A percentile compares a stretch with the other conserved stretches of the same genome.
Evolutionary conservation across 92 coral and sea anemone genomes (phyloP).

Genomic region (Umimayanthus chanpuru): DNA sequence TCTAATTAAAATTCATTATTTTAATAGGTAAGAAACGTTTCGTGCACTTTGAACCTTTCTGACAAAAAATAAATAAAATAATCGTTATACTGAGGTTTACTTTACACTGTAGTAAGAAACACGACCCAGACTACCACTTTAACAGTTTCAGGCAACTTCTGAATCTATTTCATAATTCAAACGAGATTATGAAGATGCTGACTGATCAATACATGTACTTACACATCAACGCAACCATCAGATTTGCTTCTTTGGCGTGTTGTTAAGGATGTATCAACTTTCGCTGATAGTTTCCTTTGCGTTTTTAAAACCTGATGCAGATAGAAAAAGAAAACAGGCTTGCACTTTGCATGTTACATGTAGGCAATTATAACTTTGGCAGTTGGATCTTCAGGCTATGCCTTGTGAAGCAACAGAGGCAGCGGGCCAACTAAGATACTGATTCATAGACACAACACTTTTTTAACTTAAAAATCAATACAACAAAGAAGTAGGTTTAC

Average conservation of each 20-base stretch:
- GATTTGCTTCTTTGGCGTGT: slow-evolving; percentile 50
- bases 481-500: not conserved
- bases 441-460: too few species aligned
- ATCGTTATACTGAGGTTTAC: too few species aligned
- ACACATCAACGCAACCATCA: slow-evolving; percentile 46
- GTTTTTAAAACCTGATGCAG: not conserved
- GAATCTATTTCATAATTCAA: too few species aligned
- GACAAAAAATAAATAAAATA: too few species aligned
- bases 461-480: too few species aligned
- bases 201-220: slow-evolving; percentile 10
- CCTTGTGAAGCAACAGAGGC: too few species aligned
- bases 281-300: not conserved
- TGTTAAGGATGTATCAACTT: not conserved
- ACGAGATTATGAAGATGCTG: not conserved
- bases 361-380: not conserved
- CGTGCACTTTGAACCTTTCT: not conserved
- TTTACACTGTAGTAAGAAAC: too few species aligned
- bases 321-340: not conserved
- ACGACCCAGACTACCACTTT: too few species aligned
- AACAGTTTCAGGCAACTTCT: too few species aligned
- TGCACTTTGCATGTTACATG: not conserved
- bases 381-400: too few species aligned
- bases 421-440: too few species aligned
- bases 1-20: too few species aligned
- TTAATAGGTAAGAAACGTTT: not conserved